phyloP scores from a whole-genome alignment of 2,888 invertebrate species.

The Orthosia cruda region DNA sequence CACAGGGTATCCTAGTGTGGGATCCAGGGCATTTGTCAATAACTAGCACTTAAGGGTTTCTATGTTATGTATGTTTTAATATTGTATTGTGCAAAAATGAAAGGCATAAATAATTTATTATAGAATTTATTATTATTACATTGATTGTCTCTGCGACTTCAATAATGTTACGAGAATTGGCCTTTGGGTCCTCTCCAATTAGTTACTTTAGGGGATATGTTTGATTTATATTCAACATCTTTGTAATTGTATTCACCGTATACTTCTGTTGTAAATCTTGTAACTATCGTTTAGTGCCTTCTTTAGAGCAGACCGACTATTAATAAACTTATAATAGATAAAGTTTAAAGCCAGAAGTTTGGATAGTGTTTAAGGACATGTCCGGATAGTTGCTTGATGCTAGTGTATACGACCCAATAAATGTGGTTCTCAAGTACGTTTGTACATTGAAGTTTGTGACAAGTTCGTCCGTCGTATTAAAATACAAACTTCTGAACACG shows the following conservation, averaged over 20 bases:
- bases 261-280: conserved; percentile 53
- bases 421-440: conserved; percentile 39
- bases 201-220: not conserved
- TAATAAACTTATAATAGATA: conserved; percentile 88
- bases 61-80: no score
- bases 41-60: no score
- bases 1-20: no score
- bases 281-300: conserved; percentile 61
- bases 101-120: no score
- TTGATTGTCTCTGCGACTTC: not conserved
- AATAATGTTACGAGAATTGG: not conserved
- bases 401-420: conserved; percentile 35
- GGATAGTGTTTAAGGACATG: conserved; percentile 69
- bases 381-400: conserved; percentile 52
- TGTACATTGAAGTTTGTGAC: conserved; percentile 29
- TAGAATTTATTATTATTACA: no score
- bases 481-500: conserved; percentile 18
- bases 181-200: not conserved
- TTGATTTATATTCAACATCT: not conserved
- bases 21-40: no score
- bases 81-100: no score
- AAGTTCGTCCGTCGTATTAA: conserved; percentile 4
- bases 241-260: conserved; percentile 9
- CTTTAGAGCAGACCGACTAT: conserved; percentile 76
- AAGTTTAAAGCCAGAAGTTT: conserved; percentile 83